A percentile compares a stretch with the other conserved stretches of the same genome.
Evolutionary conservation across 2,797 vertebrate species (phyloP).

Genomic region (Ptychadena robeensis): DNA sequence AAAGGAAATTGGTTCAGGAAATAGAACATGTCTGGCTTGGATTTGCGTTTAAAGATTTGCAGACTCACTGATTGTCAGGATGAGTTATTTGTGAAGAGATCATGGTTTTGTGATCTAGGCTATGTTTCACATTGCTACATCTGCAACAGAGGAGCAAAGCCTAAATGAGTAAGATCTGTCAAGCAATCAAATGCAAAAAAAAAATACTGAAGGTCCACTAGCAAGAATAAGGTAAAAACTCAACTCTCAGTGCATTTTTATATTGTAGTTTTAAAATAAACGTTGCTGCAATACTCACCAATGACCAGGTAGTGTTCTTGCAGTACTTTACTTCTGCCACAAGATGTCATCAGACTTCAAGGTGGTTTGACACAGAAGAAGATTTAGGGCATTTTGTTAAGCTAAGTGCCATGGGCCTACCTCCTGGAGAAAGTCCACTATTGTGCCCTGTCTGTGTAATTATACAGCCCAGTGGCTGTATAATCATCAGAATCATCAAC

Average conservation of each 20-base stretch:
- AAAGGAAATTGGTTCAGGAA: slow-evolving; percentile 38
- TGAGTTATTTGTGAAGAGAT: slow-evolving; percentile 39
- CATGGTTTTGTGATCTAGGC: slow-evolving; percentile 24
- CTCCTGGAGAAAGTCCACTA: no score
- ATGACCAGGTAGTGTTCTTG: no score
- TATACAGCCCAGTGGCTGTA: no score
- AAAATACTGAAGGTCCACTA: neutral
- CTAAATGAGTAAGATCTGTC: neutral
- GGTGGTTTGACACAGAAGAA: no score
- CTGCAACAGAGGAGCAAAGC: neutral
- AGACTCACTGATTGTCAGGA: slow-evolving; percentile 27
- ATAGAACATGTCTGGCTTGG: slow-evolving; percentile 8
- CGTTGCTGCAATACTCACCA: no score
- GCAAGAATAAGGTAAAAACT: neutral
- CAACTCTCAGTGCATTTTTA: no score
- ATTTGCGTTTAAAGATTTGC: slow-evolving; percentile 39
- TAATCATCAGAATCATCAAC: no score
- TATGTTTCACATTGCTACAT: slow-evolving; percentile 1
- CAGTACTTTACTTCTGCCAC: neutral
- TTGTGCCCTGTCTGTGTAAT: no score
- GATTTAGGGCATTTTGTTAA: no score
- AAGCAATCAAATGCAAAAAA: neutral
- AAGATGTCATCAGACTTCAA: neutral
- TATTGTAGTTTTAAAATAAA: neutral
- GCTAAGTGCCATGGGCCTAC: no score